Conservation (phyloP, 2,797 vertebrate species). For the Scolopax bukidnonensis region DNA sequence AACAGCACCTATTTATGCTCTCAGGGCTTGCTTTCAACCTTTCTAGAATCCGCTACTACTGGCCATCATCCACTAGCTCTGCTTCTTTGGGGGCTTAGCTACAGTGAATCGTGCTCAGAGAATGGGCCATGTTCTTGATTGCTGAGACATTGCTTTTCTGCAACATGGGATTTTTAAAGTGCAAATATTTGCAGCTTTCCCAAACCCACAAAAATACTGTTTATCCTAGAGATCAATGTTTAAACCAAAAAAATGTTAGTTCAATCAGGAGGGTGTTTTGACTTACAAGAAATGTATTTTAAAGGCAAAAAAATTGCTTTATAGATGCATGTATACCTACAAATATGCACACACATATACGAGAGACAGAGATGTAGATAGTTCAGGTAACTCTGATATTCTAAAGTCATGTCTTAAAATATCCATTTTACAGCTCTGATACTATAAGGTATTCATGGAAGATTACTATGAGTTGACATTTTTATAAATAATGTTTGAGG, state of each 20-base stretch:
- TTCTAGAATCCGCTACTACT: not conserved
- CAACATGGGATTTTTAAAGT: not conserved
- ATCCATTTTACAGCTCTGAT: not conserved
- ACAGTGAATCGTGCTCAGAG: not conserved
- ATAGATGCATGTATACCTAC: not conserved
- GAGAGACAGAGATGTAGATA: not conserved
- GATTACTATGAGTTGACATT: not conserved
- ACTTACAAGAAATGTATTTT: not conserved
- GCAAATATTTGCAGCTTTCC: constrained; percentile 3
- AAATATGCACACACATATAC: not conserved
- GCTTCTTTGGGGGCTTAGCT: not conserved
- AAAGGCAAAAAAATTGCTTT: not conserved
- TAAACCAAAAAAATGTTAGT: not conserved
- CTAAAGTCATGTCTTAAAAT: not conserved
- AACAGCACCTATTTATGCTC: not conserved
- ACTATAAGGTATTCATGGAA: not conserved
- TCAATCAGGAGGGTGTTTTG: not conserved
- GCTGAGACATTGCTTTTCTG: not conserved
- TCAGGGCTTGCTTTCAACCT: not conserved
- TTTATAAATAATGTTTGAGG: constrained; percentile 3
- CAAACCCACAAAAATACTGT: constrained; percentile 10
- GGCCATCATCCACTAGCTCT: not conserved
- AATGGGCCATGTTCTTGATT: not conserved
- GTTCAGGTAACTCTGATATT: not conserved
- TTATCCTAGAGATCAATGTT: not conserved